Percentiles rank a stretch among this genome's conserved stretches.
Evolutionary conservation across 2,888 invertebrate genomes (phyloP).

Genomic region (Agrypnus murinus): DNA sequence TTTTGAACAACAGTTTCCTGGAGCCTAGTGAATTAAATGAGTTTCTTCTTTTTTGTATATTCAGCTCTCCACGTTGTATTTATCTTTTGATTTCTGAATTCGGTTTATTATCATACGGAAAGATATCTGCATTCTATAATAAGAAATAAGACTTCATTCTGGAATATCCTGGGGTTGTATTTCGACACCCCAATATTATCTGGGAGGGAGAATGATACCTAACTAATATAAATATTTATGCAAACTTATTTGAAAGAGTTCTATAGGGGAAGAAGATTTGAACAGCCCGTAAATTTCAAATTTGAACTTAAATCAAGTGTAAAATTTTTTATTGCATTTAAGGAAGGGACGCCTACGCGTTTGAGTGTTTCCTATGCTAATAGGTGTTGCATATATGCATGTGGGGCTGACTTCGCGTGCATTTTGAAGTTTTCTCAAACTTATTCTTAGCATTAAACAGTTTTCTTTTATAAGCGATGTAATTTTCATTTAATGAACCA

Average conservation of each 20-base stretch:
- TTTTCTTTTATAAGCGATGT: no score
- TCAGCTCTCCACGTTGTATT: neutral
- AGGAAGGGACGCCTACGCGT: neutral
- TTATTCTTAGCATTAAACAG: no score
- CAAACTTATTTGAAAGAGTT: slow-evolving; percentile 41
- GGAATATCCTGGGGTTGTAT: slow-evolving; percentile 41
- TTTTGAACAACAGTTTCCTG: neutral
- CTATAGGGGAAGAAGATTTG: slow-evolving; percentile 42
- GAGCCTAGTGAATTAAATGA: neutral
- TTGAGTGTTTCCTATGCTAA: no score
- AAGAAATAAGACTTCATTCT: slow-evolving; percentile 42
- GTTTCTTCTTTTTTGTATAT: neutral
- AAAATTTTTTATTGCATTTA: slow-evolving; percentile 30
- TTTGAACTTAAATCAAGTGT: slow-evolving; percentile 37
- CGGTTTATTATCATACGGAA: neutral
- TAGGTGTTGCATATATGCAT: no score
- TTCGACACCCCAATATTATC: slow-evolving; percentile 33
- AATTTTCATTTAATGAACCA: no score
- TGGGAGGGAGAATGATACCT: slow-evolving; percentile 21
- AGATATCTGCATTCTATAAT: slow-evolving; percentile 40
- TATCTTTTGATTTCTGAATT: slow-evolving; percentile 1
- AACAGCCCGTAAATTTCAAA: slow-evolving; percentile 31
- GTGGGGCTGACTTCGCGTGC: no score
- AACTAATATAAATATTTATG: slow-evolving; percentile 49
- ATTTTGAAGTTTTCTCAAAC: no score